Evolutionary conservation across 2,888 invertebrate genomes (phyloP).

Genomic region (Tineola bisselliella): DNA sequence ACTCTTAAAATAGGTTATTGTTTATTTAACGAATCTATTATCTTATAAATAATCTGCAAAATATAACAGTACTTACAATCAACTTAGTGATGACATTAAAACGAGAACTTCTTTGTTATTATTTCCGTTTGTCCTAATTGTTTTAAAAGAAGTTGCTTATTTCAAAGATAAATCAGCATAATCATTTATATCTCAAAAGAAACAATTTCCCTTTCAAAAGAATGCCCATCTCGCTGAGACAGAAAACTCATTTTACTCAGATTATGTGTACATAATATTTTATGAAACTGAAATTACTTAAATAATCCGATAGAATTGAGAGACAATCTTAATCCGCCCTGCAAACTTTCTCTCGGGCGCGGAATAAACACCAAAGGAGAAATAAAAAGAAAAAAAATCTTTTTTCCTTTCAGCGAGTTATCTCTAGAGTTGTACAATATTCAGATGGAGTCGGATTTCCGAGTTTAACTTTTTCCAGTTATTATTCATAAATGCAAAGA

Average conservation of each 20-base stretch:
- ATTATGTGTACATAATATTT: constrained; percentile 19
- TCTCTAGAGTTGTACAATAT: constrained; percentile 53
- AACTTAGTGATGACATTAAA: background rate
- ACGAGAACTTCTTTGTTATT: background rate
- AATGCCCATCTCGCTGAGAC: background rate
- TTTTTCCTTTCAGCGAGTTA: constrained; percentile 42
- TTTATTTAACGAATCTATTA: too few relatives aligned
- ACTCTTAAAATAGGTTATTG: too few relatives aligned
- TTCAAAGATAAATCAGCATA: background rate
- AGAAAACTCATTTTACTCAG: constrained; percentile 21
- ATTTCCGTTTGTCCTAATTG: constrained; percentile 1
- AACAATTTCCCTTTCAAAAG: constrained; percentile 6
- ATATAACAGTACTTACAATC: too few relatives aligned
- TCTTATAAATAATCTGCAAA: too few relatives aligned
- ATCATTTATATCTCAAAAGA: constrained; percentile 3
- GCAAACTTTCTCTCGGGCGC: constrained; percentile 31
- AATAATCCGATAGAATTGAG: constrained; percentile 23
- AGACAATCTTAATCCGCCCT: constrained; percentile 34
- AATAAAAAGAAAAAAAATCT: constrained; percentile 25
- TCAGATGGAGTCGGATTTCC: constrained; percentile 49
- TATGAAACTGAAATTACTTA: constrained; percentile 23
- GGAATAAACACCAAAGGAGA: constrained; percentile 33
- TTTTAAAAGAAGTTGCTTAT: constrained; percentile 2
- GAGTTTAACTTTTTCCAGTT: constrained; percentile 56
- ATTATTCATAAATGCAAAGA: constrained; percentile 65